phyloP scores from a whole-genome alignment of 2,888 invertebrate species.

The Panorpa germanica region DNA sequence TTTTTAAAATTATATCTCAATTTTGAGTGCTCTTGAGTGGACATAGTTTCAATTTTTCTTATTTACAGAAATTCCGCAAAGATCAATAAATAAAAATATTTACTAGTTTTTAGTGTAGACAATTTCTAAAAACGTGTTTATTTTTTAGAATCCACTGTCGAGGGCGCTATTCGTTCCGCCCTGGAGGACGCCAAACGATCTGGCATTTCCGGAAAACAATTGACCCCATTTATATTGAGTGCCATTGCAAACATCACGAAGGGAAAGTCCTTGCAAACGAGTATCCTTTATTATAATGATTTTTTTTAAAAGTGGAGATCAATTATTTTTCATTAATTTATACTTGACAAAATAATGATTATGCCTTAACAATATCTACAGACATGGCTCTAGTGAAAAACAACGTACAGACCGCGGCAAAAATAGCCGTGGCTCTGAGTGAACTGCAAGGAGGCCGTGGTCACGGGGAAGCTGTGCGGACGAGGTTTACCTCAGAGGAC shows the following conservation, averaged over 20 bases:
- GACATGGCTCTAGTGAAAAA: conserved; percentile 86
- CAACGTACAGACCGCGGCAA: conserved; percentile 70
- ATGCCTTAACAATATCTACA: conserved; percentile 18
- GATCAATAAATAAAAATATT: too few species aligned
- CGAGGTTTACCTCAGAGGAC: not conserved
- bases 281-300: conserved; percentile 27
- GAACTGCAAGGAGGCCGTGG: conserved; percentile 21
- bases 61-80: too few species aligned
- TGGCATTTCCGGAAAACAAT: conserved; percentile 60
- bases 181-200: conserved; percentile 35
- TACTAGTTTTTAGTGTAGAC: too few species aligned
- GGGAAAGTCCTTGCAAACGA: conserved; percentile 68
- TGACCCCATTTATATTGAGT: conserved; percentile 81
- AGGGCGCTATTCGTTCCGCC: conserved; percentile 51
- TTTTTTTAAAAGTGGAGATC: not conserved
- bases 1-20: too few species aligned
- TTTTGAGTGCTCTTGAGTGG: too few species aligned
- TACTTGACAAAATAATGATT: conserved; percentile 21
- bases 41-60: too few species aligned
- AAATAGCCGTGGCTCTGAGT: conserved; percentile 50
- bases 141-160: too few species aligned
- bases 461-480: conserved; percentile 5
- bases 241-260: conserved; percentile 59
- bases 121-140: too few species aligned
- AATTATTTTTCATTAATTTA: conserved; percentile 2